Evolutionary conservation across 2,113 vertebrate species (phyloP).

Genomic region (Ascaphus truei): DNA sequence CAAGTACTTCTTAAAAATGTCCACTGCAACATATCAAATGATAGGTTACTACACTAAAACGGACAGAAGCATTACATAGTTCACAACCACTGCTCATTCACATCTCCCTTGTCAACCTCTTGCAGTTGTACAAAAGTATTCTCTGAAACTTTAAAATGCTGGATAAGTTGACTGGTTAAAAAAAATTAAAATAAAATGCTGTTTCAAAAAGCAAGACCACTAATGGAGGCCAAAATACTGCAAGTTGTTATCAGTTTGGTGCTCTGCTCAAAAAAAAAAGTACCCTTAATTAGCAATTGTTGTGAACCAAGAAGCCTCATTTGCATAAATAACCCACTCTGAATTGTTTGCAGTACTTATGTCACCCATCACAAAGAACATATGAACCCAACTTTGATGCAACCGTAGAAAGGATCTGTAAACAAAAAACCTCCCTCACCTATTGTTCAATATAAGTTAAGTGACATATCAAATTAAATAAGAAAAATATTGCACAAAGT

Average conservation of each 20-base stretch:
- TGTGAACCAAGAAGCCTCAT: constrained; percentile 50
- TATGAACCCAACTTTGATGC: constrained; percentile 71
- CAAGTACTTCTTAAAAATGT: constrained; percentile 50
- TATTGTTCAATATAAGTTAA: constrained; percentile 71
- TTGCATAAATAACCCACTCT: constrained; percentile 25
- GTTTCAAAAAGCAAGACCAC: constrained; percentile 46
- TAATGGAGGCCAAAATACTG: constrained; percentile 49
- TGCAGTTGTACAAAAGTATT: background rate
- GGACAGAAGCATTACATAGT: constrained; percentile 32
- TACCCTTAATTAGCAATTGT: constrained; percentile 33
- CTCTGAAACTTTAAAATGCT: constrained; percentile 53
- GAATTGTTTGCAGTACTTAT: constrained; percentile 32
- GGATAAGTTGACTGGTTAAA: constrained; percentile 54
- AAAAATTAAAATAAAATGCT: constrained; percentile 43
- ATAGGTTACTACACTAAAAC: constrained; percentile 49
- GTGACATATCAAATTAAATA: constrained; percentile 84
- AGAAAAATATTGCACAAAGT: constrained; percentile 96
- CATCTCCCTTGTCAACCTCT: constrained; percentile 38
- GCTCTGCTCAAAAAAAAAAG: constrained; percentile 27
- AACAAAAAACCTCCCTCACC: constrained; percentile 68
- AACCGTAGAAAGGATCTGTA: constrained; percentile 78
- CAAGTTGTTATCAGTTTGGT: constrained; percentile 41
- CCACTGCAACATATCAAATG: constrained; percentile 48
- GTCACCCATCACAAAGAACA: constrained; percentile 51
- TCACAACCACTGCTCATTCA: constrained; percentile 39